phyloP scores from a whole-genome alignment of 2,797 vertebrate species.

The Coregonus ussuriensis region DNA sequence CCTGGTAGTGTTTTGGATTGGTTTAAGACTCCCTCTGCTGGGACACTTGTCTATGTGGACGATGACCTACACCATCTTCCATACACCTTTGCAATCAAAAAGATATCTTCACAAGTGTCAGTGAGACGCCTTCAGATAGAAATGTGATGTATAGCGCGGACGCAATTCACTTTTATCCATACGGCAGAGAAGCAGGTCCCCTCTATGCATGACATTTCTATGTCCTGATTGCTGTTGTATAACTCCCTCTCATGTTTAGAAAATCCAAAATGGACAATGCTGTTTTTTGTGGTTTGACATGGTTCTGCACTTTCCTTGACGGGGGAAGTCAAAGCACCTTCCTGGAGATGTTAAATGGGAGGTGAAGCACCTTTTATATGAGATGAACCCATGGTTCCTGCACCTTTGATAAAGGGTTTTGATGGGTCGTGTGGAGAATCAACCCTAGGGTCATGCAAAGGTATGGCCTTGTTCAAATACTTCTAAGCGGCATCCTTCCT shows the following conservation, averaged over 20 bases:
- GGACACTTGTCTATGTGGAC: background rate
- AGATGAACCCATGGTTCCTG: constrained; percentile 44
- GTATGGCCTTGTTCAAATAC: background rate
- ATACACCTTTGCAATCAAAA: background rate
- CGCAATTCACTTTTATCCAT: background rate
- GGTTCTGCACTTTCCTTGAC: background rate
- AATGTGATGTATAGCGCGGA: background rate
- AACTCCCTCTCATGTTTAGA: constrained; percentile 42
- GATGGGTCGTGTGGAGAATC: constrained; percentile 37
- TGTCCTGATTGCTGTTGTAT: constrained; percentile 15
- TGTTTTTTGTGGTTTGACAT: constrained; percentile 13
- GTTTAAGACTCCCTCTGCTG: background rate
- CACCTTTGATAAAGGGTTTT: constrained; percentile 76
- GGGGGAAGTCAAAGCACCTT: background rate
- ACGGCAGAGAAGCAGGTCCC: background rate
- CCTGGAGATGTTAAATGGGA: constrained; percentile 45
- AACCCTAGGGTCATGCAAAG: constrained; percentile 15
- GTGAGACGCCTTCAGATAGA: background rate
- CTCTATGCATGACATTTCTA: constrained; percentile 14
- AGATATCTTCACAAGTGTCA: background rate
- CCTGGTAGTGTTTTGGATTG: background rate
- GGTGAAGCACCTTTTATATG: constrained; percentile 43
- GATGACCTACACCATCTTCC: background rate
- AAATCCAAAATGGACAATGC: constrained; percentile 42
- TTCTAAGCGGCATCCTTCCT: background rate